A percentile compares a stretch with the other conserved stretches of the same genome.
phyloP scores from a whole-genome alignment of 35 echinoderm and acorn worm species.

The Heliocidaris erythrogramma region DNA sequence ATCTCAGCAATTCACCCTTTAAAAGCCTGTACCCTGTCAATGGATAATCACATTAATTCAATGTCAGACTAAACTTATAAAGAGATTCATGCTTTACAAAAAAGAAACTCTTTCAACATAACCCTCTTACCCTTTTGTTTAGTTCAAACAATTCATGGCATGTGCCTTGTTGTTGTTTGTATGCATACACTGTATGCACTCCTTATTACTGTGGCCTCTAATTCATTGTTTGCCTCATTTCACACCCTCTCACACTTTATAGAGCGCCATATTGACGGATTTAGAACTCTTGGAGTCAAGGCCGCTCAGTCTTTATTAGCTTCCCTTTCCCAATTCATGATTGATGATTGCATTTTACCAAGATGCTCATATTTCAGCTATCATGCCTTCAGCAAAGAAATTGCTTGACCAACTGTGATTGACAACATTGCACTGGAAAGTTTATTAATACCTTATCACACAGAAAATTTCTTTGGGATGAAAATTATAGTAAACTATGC shows the following conservation, averaged over 20 bases:
- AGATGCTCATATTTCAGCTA: background rate
- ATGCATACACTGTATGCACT: background rate
- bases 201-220: background rate
- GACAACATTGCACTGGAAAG: background rate
- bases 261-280: background rate
- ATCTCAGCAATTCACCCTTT: too few relatives aligned
- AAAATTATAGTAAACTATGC: too few relatives aligned
- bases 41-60: too few relatives aligned
- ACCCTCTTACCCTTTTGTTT: background rate
- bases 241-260: slow-evolving; percentile 8
- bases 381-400: background rate
- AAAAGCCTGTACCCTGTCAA: too few relatives aligned
- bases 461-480: background rate
- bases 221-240: slow-evolving; percentile 3
- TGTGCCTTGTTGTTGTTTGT: background rate
- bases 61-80: too few relatives aligned
- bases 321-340: background rate
- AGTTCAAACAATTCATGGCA: background rate
- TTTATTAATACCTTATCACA: background rate
- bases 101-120: background rate
- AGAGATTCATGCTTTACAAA: background rate
- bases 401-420: background rate
- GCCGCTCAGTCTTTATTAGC: background rate
- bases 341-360: slow-evolving; percentile 12
- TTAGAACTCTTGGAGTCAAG: background rate